phyloP scores from a whole-genome alignment of 2,888 invertebrate genomes.

The Meiosimyza platycephala region DNA sequence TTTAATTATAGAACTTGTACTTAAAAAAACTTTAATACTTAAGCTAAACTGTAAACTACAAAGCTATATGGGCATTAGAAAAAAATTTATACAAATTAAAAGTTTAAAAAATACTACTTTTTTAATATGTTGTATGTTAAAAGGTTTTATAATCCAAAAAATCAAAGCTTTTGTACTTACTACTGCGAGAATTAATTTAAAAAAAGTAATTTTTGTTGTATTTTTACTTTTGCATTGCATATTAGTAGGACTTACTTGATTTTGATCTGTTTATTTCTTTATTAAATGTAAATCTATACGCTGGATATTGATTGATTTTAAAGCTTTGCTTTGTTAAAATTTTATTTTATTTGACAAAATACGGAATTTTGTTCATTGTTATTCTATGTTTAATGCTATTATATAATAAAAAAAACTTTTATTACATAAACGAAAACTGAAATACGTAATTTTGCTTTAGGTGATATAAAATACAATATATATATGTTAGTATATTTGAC shows the following conservation, averaged over 20 bases:
- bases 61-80: constrained; percentile 66
- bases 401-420: constrained; percentile 44
- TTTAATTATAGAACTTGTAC: constrained; percentile 51
- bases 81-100: constrained; percentile 43
- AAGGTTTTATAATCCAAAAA: constrained; percentile 30
- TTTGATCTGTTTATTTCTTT: constrained; percentile 2
- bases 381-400: constrained; percentile 52
- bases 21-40: constrained; percentile 43
- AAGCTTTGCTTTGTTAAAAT: constrained; percentile 52
- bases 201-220: constrained; percentile 55
- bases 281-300: background rate
- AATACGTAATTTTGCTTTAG: constrained; percentile 65
- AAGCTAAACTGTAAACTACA: constrained; percentile 51
- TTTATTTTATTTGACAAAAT: constrained; percentile 39
- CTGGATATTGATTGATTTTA: constrained; percentile 31
- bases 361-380: constrained; percentile 56
- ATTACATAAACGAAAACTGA: constrained; percentile 57
- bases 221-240: constrained; percentile 46
- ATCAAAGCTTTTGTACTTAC: constrained; percentile 57
- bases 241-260: constrained; percentile 16
- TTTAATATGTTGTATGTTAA: constrained; percentile 45
- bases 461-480: constrained; percentile 53
- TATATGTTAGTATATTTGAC: constrained; percentile 14
- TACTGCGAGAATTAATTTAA: constrained; percentile 5
- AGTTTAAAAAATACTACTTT: constrained; percentile 44